A percentile compares a stretch with the other conserved stretches of the same genome.
Evolutionary conservation across 2,797 vertebrate species (phyloP).

Genomic region (Hirundo rustica): DNA sequence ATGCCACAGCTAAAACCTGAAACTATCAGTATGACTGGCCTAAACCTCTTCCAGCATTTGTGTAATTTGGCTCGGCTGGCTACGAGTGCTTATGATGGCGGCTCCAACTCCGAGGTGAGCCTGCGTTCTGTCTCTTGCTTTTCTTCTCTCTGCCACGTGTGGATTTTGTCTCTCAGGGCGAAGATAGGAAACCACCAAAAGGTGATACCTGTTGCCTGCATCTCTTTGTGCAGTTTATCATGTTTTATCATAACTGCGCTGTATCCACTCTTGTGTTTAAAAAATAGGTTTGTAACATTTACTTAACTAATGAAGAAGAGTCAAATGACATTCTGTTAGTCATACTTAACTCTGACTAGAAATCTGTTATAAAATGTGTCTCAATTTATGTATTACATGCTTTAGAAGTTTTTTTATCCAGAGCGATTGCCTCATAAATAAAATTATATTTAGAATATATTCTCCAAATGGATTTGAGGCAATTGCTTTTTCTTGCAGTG

Average conservation of each 20-base stretch:
- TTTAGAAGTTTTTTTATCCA: neutral
- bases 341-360: neutral
- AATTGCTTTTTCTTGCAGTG: neutral
- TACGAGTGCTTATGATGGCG: constrained; percentile 93
- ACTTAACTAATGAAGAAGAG: neutral
- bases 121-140: neutral
- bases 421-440: neutral
- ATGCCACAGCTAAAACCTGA: constrained; percentile 98
- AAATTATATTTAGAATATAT: neutral
- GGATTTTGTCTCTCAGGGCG: neutral
- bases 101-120: constrained; percentile 93
- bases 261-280: neutral
- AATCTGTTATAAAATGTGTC: neutral
- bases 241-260: neutral
- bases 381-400: neutral
- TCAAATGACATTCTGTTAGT: neutral
- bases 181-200: neutral
- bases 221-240: neutral
- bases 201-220: neutral
- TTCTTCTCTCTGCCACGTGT: neutral
- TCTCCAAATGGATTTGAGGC: neutral
- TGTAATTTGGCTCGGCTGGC: constrained; percentile 96
- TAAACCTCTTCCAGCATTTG: constrained; percentile 97
- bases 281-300: neutral
- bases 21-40: constrained; percentile 98